Evolutionary conservation across 1,140 invertebrate species (phyloP), one percentile per base, ranked within the genome.

Genomic region (Thaumetopoea pityocampa): DNA sequence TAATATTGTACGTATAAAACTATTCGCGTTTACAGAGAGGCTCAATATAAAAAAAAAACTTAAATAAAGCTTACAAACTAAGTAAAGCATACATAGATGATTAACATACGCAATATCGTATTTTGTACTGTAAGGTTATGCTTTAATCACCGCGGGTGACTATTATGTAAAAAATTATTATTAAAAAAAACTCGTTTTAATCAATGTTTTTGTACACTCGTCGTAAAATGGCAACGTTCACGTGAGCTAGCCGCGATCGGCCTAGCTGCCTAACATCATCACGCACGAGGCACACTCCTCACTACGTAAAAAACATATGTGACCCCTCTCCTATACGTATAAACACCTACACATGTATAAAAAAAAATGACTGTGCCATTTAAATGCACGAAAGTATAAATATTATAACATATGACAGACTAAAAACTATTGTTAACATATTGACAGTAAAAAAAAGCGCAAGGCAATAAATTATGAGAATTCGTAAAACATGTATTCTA

Each of bases 101-200:
- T 67, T 67, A 71, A 59, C 56, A 72, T 72, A 71, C 62, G 71
- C 55, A 68, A 72, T 77, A 74, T 64, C 58, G 59, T 72, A 74
- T 78, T 77, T 81, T 81, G 77, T 81, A 81, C 77, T 81, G 73
- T 76, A 55, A 80, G 76, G 76, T 80, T 71, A 35, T 35, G 32
- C 32, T 35, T 35, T 35, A 35, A 2, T 4, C 18, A 6, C 17
- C 18, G 19, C 6, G 33, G 29, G 34, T 28, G 14, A 42, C 38
- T 51, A 26, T 41, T 48, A 34, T 4, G 9, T 34, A 12, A 47
- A 28, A 23, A 46, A 29, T 37, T 32, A n/a, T n/a, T n/a, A n/a
- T n/a, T n/a, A n/a, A n/a, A n/a, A n/a, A n/a, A n/a, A n/a, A n/a
- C n/a, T n/a, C n/a, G n/a, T n/a, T n/a, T n/a, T n/a, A n/a, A n/a